Base-by-base conservation (phyloP, 2,797 vertebrate genomes). In the Eidolon dupreanum region DNA sequence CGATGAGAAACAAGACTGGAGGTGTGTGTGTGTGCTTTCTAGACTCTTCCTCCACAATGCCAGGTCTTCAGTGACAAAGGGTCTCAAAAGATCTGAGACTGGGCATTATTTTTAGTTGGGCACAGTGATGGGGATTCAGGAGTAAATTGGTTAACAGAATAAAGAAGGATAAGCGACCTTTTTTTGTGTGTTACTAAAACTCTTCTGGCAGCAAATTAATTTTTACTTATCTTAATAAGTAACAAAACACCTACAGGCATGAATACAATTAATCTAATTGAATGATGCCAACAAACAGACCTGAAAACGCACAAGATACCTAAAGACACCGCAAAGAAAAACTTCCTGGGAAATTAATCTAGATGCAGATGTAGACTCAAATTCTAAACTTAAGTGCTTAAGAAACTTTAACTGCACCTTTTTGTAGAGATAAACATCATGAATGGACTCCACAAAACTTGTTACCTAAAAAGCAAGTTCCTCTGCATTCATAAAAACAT, bases 161-260 rank as follows among this genome's bases (percentile, higher is more conserved):
- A 31, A 89, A 92, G 46, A 85, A 93, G 38, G 15, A 68, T 49
- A 88, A 93, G 19, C 43, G 10, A 28, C 57, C 55, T 96, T 73
- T 94, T 90, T 73, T 83, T 61, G 59, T 73, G 31, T 73, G 26
- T 43, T 95, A 88, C 68, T 75, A 61, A 94, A 63, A 70, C 38
- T 91, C 63, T 61, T 46, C 46, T 19, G 59, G 75, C 20, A 92
- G 66, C 65, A 94, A 97, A 86, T 89, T 88, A 92, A 83, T 84
- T 96, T 96, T 96, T 75, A 86, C 22, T 77, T 65, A 63, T 82
- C 74, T 90, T 88, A 95, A 86, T 79, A 88, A 66, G 61, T 66
- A 92, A 88, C 51, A 51, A 61, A 89, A 84, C 53, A 43, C 57
- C 63, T 81, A 73, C 16, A 84, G 93, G 26, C 59, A 74, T 59